Conservation (phyloP, 2,113 vertebrate genomes). For the Euleptes europaea region DNA sequence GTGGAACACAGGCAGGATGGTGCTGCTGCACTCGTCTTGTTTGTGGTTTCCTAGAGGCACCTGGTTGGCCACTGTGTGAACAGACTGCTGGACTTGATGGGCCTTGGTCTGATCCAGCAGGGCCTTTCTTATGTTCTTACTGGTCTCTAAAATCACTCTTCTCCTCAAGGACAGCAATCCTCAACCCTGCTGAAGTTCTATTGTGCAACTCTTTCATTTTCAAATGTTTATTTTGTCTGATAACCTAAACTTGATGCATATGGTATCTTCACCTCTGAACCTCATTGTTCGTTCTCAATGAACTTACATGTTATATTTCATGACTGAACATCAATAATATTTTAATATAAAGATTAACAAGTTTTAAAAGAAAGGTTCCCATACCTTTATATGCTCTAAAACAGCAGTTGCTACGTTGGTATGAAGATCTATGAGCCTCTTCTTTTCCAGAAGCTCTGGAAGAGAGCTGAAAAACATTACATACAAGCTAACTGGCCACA, state of each 20-base stretch:
- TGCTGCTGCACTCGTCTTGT: too few relatives aligned
- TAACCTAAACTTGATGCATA: neutral
- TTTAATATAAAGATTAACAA: neutral
- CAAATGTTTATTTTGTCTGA: neutral
- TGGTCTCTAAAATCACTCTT: too few relatives aligned
- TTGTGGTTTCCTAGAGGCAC: too few relatives aligned
- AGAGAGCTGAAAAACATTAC: slow-evolving; percentile 86
- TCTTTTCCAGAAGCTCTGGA: slow-evolving; percentile 97
- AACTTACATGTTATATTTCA: neutral
- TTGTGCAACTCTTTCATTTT: neutral
- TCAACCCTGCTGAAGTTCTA: neutral
- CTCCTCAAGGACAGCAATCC: neutral
- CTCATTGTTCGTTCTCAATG: neutral
- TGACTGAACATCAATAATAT: neutral
- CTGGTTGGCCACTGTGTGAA: too few relatives aligned
- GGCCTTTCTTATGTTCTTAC: too few relatives aligned
- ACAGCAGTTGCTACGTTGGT: slow-evolving; percentile 97
- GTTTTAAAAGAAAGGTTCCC: neutral
- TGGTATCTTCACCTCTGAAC: neutral
- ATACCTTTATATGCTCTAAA: slow-evolving; percentile 97
- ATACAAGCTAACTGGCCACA: slow-evolving; percentile 60
- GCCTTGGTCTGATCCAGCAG: too few relatives aligned
- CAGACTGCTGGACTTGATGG: too few relatives aligned
- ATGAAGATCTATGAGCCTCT: slow-evolving; percentile 96
- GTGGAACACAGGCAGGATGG: too few relatives aligned